Conservation (phyloP, 2,113 vertebrate species). For the Passer montanus region DNA sequence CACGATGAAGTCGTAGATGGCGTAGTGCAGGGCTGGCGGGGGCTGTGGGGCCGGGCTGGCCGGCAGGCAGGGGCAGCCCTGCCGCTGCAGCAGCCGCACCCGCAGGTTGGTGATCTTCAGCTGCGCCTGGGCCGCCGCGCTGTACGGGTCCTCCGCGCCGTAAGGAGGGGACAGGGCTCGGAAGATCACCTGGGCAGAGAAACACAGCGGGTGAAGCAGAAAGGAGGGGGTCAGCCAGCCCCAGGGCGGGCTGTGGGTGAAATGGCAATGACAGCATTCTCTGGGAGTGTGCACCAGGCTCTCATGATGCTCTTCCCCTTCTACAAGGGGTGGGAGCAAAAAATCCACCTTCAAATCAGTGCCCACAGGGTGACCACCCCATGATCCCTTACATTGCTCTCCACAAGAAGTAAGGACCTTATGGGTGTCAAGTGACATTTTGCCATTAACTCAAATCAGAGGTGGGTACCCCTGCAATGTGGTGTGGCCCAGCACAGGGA, state of each 20-base stretch:
- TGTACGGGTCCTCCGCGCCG: slow-evolving; percentile 83
- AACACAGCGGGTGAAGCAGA: not conserved
- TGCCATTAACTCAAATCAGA: not conserved
- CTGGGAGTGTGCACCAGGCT: not conserved
- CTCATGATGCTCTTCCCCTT: not conserved
- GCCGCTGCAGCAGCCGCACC: slow-evolving; percentile 81
- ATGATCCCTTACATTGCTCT: not conserved
- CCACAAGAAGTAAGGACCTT: not conserved
- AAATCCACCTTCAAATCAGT: not conserved
- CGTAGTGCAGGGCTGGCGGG: slow-evolving; percentile 78
- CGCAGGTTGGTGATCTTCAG: slow-evolving; percentile 92
- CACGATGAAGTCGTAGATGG: slow-evolving; percentile 93
- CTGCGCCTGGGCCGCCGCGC: slow-evolving; percentile 82
- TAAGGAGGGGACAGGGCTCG: slow-evolving; percentile 84
- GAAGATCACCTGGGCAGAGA: slow-evolving; percentile 88
- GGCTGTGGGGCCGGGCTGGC: slow-evolving; percentile 17
- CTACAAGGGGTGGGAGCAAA: rapidly evolving
- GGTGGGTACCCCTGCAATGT: rapidly evolving
- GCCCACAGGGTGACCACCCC: rapidly evolving
- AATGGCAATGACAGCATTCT: not conserved
- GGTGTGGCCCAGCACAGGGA: rapidly evolving
- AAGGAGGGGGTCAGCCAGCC: not conserved
- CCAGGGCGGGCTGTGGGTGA: rapidly evolving
- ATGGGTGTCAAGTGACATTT: not conserved
- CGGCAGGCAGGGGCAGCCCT: slow-evolving; percentile 85